Conservation (phyloP, 2,113 vertebrate species). For the Amphiprion percula region DNA sequence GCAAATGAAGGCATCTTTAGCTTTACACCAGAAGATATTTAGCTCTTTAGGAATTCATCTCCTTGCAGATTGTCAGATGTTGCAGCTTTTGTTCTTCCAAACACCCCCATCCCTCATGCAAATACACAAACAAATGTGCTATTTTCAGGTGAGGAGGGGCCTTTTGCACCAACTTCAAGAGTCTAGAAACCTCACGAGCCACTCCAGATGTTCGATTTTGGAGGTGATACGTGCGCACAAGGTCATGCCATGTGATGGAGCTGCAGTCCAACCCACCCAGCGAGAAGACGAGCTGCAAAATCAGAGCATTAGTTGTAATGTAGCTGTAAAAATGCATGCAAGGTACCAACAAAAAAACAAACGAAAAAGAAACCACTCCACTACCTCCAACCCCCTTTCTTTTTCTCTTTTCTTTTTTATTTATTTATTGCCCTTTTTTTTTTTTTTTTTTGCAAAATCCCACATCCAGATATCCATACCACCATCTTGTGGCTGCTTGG, state of each 20-base stretch:
- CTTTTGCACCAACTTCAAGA: neutral
- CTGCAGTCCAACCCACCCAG: constrained; percentile 30
- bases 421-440: neutral
- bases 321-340: constrained; percentile 12
- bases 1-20: no score
- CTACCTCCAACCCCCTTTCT: neutral
- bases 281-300: constrained; percentile 23
- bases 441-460: neutral
- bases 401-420: neutral
- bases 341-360: neutral
- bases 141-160: neutral
- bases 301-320: constrained; percentile 33
- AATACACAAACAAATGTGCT: neutral
- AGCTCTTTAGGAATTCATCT: no score
- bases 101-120: neutral
- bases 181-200: neutral
- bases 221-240: constrained; percentile 23
- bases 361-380: no score
- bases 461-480: constrained; percentile 73
- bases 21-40: no score
- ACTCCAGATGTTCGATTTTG: neutral
- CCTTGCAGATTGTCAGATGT: no score
- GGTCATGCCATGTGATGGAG: constrained; percentile 30
- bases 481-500: constrained; percentile 78
- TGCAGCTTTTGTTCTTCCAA: neutral